Conservation (phyloP, 2,888 invertebrate genomes). For the Altica lythri region DNA sequence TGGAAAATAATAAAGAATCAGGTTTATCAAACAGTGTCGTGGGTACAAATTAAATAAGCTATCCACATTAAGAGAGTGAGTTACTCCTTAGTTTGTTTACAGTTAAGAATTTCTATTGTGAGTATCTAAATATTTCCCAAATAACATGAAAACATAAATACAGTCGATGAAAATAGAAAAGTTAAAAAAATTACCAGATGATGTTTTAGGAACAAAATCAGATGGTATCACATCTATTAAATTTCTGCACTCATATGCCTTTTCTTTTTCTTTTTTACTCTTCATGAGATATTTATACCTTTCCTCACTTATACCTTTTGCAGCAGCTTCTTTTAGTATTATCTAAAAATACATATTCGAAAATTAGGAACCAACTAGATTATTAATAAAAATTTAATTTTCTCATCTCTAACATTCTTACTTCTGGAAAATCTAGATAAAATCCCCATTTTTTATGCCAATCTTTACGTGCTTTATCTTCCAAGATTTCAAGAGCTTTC, state of each 20-base stretch:
- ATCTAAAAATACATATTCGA: conserved; percentile 26
- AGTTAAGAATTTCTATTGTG: background rate
- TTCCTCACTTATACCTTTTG: conserved; percentile 30
- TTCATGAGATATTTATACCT: conserved; percentile 30
- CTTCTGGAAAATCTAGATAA: conserved; percentile 48
- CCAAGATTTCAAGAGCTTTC: conserved; percentile 49
- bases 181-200: conserved; percentile 27
- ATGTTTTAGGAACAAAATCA: conserved; percentile 26
- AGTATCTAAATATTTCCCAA: no score
- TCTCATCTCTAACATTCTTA: conserved; percentile 33
- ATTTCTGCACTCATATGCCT: conserved; percentile 24
- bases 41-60: no score
- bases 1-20: no score
- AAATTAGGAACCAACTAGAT: background rate
- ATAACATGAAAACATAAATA: no score
- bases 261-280: conserved; percentile 26
- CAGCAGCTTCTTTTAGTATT: conserved; percentile 32
- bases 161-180: background rate
- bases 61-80: background rate
- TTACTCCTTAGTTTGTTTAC: background rate
- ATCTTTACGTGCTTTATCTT: conserved; percentile 46
- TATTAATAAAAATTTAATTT: background rate
- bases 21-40: no score
- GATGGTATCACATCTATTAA: conserved; percentile 24
- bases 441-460: conserved; percentile 53